Base-by-base conservation (phyloP, 1,140 invertebrate species). In the Paramacrobiotus metropolitanus region DNA sequence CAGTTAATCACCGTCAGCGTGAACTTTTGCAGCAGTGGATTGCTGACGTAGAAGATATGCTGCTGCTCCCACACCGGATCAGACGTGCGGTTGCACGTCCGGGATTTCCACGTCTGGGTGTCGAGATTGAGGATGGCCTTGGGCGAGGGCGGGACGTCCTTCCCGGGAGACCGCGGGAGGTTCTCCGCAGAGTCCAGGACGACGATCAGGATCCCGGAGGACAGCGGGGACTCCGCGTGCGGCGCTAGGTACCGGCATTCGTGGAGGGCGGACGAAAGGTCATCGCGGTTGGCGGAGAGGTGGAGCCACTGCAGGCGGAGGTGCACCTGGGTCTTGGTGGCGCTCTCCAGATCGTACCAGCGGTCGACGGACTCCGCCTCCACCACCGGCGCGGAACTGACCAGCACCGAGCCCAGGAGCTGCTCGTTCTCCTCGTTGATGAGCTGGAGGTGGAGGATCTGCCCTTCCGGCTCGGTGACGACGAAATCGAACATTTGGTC, bases 401-500 rank as follows among this genome's bases (percentile, higher is more conserved):
- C 24, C 4, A 4, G 24, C 15, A 55, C 15, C 48, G 15, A 9
- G 24, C 48, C 48, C 15, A 55, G 9, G 48, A 20, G 15, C 48
- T 55, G 15, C 4, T 20, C 15, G 15, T 9, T 15, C 15, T 55
- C 48, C 4, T 15, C 15, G 28, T 55, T 24, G 15, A 9, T 20
- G 9, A 55, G 15, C 24, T 15, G 4, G 4, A 55, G 28, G 48
- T 20, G 15, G 48, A 55, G 15, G 15, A 9, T 55, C 48, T 55
- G 48, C 48, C 48, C 48, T 28, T 55, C 15, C 15, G 48, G 15
- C 24, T 55, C 48, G 15, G 48, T 20, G 15, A 55, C 48, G 15
- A 55, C 28, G 28, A 55, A 55, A 24, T 55, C 48, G 28, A 55
- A 55, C 48, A 55, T 28, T 24, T 55, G 15, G 48, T 55, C 48